Conservation (phyloP, 2,797 vertebrate species). For the Novumbra hubbsi region DNA sequence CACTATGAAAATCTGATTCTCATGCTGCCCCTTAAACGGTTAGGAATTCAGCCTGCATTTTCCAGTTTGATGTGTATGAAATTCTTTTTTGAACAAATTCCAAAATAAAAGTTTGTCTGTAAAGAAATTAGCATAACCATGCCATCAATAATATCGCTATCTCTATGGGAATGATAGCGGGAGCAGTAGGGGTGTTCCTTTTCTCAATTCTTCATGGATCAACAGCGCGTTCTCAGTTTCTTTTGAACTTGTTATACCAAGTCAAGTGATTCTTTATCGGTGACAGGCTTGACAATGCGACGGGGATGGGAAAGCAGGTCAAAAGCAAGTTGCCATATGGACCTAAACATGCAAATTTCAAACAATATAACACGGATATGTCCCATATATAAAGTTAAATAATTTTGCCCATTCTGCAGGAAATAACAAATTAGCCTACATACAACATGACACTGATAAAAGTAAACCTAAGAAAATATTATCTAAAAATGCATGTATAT, state of each 20-base stretch:
- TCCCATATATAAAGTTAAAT: constrained; percentile 11
- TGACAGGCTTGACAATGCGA: constrained; percentile 96
- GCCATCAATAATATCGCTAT: constrained; percentile 94
- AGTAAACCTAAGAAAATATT: constrained; percentile 7
- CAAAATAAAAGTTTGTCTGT: constrained; percentile 81
- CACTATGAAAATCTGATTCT: constrained; percentile 79
- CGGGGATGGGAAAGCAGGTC: constrained; percentile 92
- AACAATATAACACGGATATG: constrained; percentile 78
- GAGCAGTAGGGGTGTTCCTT: constrained; percentile 93
- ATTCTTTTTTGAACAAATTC: constrained; percentile 87
- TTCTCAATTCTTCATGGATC: constrained; percentile 94
- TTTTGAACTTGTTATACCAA: constrained; percentile 99
- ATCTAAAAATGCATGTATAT: constrained; percentile 12
- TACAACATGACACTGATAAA: neutral
- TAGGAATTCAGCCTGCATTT: constrained; percentile 80
- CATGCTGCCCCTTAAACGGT: constrained; percentile 83
- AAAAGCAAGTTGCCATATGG: constrained; percentile 97
- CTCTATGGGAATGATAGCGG: constrained; percentile 93
- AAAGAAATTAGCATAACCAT: constrained; percentile 93
- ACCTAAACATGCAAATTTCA: constrained; percentile 90
- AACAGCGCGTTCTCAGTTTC: constrained; percentile 92
- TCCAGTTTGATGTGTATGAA: constrained; percentile 86
- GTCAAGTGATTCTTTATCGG: constrained; percentile 98
- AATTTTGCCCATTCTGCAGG: constrained; percentile 1
- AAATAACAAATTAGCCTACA: constrained; percentile 1